Conservation (phyloP, 2,113 vertebrate genomes). For the Sitta europaea region DNA sequence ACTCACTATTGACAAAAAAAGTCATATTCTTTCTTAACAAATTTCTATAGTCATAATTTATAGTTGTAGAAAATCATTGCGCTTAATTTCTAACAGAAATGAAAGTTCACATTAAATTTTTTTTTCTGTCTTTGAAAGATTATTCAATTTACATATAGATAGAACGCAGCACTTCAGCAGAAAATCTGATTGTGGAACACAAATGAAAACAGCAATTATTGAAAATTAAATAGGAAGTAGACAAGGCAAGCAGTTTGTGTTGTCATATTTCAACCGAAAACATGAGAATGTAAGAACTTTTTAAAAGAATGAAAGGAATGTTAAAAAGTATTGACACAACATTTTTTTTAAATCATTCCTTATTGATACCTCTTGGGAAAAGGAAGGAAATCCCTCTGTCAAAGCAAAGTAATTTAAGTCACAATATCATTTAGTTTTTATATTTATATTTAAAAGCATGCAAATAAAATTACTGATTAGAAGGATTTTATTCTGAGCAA, state of each 20-base stretch:
- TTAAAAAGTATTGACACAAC: not conserved
- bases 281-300: not conserved
- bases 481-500: not conserved
- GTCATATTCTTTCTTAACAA: not conserved
- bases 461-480: not conserved
- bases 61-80: not conserved
- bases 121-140: conserved; percentile 3
- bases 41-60: not conserved
- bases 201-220: not conserved
- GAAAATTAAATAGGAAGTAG: not conserved
- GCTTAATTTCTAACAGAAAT: not conserved
- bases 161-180: not conserved
- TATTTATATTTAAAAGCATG: not conserved
- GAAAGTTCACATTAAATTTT: not conserved
- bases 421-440: not conserved
- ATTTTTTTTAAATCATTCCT: not conserved
- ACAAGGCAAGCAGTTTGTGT: not conserved
- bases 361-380: not conserved
- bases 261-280: not conserved
- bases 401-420: not conserved
- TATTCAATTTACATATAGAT: conserved; percentile 1
- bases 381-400: not conserved
- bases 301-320: not conserved
- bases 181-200: not conserved
- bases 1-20: not conserved